These are phyloP conservation scores for Cheilosia urbana DNA, from an alignment of 2,888 invertebrate species.

Conservation along the genomic window DNA sequence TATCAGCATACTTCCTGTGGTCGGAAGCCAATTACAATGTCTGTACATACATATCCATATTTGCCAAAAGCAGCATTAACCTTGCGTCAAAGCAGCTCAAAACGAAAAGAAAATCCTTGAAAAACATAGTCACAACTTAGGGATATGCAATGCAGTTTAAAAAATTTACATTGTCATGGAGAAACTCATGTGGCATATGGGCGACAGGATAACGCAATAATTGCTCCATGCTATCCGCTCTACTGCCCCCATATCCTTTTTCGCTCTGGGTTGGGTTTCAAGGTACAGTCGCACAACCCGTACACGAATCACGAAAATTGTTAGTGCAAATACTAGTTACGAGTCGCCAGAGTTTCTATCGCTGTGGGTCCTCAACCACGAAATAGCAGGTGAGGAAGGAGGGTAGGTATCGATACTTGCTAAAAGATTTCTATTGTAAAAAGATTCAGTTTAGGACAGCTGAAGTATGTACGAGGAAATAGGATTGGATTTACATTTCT, in stretches of 20 bases:
- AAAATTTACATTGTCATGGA: constrained; percentile 5
- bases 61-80: neutral
- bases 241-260: neutral
- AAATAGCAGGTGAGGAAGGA: neutral
- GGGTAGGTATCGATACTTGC: constrained; percentile 16
- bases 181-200: constrained; percentile 13
- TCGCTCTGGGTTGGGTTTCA: neutral
- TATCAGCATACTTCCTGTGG: too few species aligned
- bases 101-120: constrained; percentile 17
- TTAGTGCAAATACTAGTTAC: neutral
- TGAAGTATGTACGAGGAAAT: neutral
- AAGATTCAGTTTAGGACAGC: constrained; percentile 17
- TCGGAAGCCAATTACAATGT: too few species aligned
- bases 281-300: neutral
- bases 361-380: constrained; percentile 6
- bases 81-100: neutral
- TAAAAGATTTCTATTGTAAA: constrained; percentile 38
- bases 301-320: neutral
- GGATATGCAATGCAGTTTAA: constrained; percentile 11
- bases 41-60: neutral
- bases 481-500: constrained; percentile 23
- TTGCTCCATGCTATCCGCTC: constrained; percentile 24
- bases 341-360: neutral
- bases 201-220: constrained; percentile 40
- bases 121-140: constrained; percentile 4